phyloP scores from a whole-genome alignment of 2,113 vertebrate genomes.

The Bostrychus sinensis region DNA sequence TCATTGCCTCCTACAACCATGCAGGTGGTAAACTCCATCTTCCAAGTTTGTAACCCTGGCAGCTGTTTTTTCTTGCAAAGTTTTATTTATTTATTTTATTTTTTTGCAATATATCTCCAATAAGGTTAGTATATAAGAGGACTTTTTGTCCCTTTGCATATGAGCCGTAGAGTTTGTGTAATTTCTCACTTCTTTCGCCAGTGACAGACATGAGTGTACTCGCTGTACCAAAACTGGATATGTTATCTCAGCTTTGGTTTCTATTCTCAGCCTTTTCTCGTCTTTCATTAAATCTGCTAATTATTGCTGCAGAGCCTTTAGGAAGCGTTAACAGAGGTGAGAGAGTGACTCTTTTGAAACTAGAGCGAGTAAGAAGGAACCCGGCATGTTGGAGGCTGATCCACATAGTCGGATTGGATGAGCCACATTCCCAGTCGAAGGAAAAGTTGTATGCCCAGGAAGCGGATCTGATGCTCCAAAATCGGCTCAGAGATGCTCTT shows the following conservation, averaged over 20 bases:
- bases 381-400: constrained; percentile 43
- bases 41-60: too few relatives aligned
- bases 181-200: constrained; percentile 1
- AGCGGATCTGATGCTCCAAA: constrained; percentile 68
- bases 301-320: constrained; percentile 46
- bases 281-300: constrained; percentile 29
- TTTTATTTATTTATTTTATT: too few relatives aligned
- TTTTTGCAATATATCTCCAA: too few relatives aligned
- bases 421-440: constrained; percentile 41
- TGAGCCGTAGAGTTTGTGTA: background rate
- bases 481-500: constrained; percentile 68
- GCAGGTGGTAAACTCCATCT: too few relatives aligned
- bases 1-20: too few relatives aligned
- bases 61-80: too few relatives aligned
- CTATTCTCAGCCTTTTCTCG: constrained; percentile 36
- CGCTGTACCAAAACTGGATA: constrained; percentile 12
- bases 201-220: background rate
- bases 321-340: constrained; percentile 16
- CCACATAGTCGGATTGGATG: constrained; percentile 44
- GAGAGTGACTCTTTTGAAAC: constrained; percentile 2
- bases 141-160: background rate
- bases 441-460: constrained; percentile 52
- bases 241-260: constrained; percentile 32
- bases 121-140: too few relatives aligned
- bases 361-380: constrained; percentile 8